A percentile compares a stretch with the other conserved stretches of the same genome.
Conservation (phyloP, 1,140 invertebrate genomes). For the Drosophila kanapiae region DNA sequence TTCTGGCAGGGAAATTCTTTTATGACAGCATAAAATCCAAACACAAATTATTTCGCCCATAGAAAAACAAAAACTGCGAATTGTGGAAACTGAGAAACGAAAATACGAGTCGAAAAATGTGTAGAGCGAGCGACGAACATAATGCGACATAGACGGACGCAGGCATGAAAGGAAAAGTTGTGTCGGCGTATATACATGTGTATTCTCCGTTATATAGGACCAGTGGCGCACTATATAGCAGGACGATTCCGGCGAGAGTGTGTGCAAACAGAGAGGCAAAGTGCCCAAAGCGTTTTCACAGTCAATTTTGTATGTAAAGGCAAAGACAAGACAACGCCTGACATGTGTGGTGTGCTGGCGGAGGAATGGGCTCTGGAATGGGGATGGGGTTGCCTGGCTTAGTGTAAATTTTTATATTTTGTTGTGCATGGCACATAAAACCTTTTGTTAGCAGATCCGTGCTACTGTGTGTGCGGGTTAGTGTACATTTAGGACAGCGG, state of each 20-base stretch:
- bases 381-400: slow-evolving; percentile 20
- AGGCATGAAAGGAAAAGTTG: slow-evolving; percentile 58
- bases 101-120: slow-evolving; percentile 38
- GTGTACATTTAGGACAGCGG: slow-evolving; percentile 61
- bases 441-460: slow-evolving; percentile 58
- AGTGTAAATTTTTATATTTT: slow-evolving; percentile 69
- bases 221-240: slow-evolving; percentile 16
- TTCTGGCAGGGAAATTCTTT: slow-evolving; percentile 41
- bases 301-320: slow-evolving; percentile 81
- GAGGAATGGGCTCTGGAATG: not conserved
- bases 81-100: slow-evolving; percentile 26
- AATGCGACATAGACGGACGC: slow-evolving; percentile 40
- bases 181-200: slow-evolving; percentile 2
- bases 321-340: slow-evolving; percentile 72
- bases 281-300: slow-evolving; percentile 80
- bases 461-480: slow-evolving; percentile 17
- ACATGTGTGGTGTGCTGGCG: slow-evolving; percentile 27
- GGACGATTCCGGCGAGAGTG: slow-evolving; percentile 46
- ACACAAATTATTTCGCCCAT: slow-evolving; percentile 51
- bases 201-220: not conserved
- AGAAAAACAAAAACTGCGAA: slow-evolving; percentile 43
- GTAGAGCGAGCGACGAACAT: slow-evolving; percentile 21
- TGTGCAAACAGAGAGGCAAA: slow-evolving; percentile 66
- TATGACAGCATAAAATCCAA: slow-evolving; percentile 47
- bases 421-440: slow-evolving; percentile 71